Evolutionary conservation across 2,797 vertebrate species (phyloP), one percentile per base, ranked within the genome.

Genomic region (Poecilia velifera): DNA sequence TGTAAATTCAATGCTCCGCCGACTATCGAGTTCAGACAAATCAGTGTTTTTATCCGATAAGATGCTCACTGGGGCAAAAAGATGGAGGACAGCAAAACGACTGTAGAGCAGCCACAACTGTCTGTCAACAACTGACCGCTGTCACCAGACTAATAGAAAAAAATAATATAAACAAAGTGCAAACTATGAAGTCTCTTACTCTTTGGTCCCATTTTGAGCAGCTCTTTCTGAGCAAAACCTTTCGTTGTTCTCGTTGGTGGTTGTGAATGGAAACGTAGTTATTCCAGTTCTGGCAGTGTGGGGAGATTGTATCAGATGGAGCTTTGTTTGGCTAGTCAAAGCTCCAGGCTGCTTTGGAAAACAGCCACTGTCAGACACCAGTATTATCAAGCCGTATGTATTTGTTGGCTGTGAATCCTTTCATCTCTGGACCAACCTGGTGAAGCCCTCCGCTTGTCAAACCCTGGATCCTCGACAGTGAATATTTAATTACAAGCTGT

Each of bases 401-500:
- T 66, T 77, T 80, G 9, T 41, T 45, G 78, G 51, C 68, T 62
- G 13, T 51, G 51, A 59, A 70, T 39, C 66, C 43, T 62, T 74
- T 51, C 22, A 31, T 75, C 36, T 6, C 20, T 64, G 49, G 43
- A 49, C 74, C 78, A 77, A 74, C 62, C 74, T 70, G 71, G 70
- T 59, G 41, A 77, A 73, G 72, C 49, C 28, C 28, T 73, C 16
- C 74, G 14, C 71, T 39, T 39, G 72, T 79, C n/a, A 18, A 66
- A 80, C 57, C 46, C n/a, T 77, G 74, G 74, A 76, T 4, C 78
- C 73, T 47, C 20, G 9, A 68, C 75, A 45, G 28, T 8, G 41
- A 72, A 84, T 70, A 80, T 76, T 84, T 84, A 80, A 77, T 77
- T 53, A 74, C 53, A 75, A 84, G 74, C 75, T 84, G 78, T 71